Base-by-base conservation (phyloP, 1,140 invertebrate species). In the Pristionchus pacificus region DNA sequence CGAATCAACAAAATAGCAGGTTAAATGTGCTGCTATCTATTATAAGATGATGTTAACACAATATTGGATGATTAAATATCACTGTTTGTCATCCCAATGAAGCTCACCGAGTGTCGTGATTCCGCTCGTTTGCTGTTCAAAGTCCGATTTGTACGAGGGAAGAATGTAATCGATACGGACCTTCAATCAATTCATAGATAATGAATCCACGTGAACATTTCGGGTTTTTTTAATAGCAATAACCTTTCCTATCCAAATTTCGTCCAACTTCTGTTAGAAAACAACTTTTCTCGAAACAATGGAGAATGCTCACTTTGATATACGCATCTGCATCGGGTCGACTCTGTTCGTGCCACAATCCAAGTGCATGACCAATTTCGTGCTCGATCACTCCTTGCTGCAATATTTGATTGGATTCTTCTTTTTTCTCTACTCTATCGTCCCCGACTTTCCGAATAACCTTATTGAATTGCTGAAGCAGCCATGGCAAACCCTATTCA, bases 301-400 rank as follows among this genome's bases (percentile, higher is more conserved):
- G n/a, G n/a, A n/a, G n/a, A n/a, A n/a, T n/a, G n/a, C 59, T 2
- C 19, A 73, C 67, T 32, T 72, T 65, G 24, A 84, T 69, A 74
- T 76, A 84, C 49, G 79, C 60, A 27, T 77, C 74, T 1, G 84
- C 82, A 60, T 85, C 84, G 2, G 84, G 81, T 32, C 84, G 75
- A 38, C 85, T 85, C 70, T 87, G 86, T 70, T 87, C 86, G 73
- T 87, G 86, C 81, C 79, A 81, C 28, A 82, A 71, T 6, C 86
- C 86, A 25, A 87, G 76, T 0, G 85, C 82, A 74, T 87, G 86
- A 3, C 86, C 87, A n/a, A 87, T 81, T 74, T 87, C 86, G 72
- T 87, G 86, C 62, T 82, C 77, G 60, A 82, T 78, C 27, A 84
- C 72, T 30, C 81, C 81, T 27, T 77, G 55, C 78, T 80, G 38